Percentiles rank a stretch among this genome's conserved stretches.
phyloP scores from a whole-genome alignment of 2,888 invertebrate genomes.

The Drosophila stalkeri region DNA sequence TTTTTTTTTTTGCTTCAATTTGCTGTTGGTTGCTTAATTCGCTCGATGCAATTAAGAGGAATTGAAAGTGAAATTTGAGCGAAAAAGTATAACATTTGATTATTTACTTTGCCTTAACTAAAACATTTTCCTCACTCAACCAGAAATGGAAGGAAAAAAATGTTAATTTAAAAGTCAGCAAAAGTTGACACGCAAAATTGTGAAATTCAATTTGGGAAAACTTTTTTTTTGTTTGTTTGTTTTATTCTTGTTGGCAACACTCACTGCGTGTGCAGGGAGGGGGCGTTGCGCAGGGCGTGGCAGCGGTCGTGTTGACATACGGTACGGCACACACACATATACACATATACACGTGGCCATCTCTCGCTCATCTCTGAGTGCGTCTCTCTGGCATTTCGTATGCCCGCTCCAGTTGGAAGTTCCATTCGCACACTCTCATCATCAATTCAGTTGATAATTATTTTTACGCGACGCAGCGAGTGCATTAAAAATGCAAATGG shows the following conservation, averaged over 20 bases:
- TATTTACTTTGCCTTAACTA: constrained; percentile 17
- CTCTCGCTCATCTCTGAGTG: constrained; percentile 20
- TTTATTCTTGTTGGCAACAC: constrained; percentile 35
- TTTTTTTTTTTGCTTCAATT: not conserved
- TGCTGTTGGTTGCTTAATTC: constrained; percentile 10
- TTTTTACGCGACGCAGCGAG: constrained; percentile 77
- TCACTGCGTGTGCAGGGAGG: not conserved
- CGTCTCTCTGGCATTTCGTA: constrained; percentile 30
- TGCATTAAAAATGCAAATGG: constrained; percentile 83
- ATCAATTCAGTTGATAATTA: constrained; percentile 83
- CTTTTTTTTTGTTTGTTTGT: constrained; percentile 18
- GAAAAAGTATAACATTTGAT: constrained; percentile 18
- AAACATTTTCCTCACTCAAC: constrained; percentile 28
- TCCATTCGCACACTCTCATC: constrained; percentile 56
- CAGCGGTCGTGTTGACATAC: constrained; percentile 60
- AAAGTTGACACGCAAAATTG: constrained; percentile 77
- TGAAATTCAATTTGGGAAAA: constrained; percentile 68
- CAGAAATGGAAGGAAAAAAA: not conserved
- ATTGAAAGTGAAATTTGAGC: constrained; percentile 65
- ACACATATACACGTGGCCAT: constrained; percentile 27
- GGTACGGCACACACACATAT: constrained; percentile 20
- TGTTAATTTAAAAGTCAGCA: constrained; percentile 47
- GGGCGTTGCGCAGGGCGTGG: constrained; percentile 22
- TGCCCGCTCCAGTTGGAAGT: constrained; percentile 20
- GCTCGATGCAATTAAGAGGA: constrained; percentile 58